A percentile compares a stretch with the other conserved stretches of the same genome.
Conservation (phyloP, 2,113 vertebrate species). For the Crotalus helleri region DNA sequence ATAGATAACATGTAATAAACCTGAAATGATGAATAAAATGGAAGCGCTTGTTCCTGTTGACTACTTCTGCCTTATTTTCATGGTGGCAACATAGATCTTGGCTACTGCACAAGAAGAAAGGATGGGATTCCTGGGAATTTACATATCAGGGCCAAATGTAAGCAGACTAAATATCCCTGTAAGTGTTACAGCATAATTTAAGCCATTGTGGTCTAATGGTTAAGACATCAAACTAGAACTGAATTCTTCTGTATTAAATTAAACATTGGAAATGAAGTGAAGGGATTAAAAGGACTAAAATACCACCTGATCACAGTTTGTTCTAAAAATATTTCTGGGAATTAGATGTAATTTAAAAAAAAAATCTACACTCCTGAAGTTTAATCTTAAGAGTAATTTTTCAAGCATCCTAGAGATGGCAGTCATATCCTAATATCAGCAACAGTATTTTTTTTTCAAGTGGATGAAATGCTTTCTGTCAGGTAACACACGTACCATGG, state of each 20-base stretch:
- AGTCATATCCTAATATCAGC: neutral
- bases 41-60: neutral
- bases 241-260: neutral
- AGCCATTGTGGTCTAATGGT: too few relatives aligned
- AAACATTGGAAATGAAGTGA: neutral
- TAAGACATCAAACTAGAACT: too few relatives aligned
- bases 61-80: neutral
- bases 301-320: neutral
- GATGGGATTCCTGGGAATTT: neutral
- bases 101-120: neutral
- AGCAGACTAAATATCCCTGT: neutral
- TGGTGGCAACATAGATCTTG: neutral
- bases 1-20: neutral
- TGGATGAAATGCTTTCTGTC: neutral
- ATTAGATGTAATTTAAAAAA: neutral
- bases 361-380: neutral
- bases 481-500: neutral
- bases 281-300: constrained; percentile 1
- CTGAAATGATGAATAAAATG: neutral
- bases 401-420: constrained; percentile 2
- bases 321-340: constrained; percentile 20
- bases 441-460: neutral
- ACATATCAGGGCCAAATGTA: neutral
- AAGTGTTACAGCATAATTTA: too few relatives aligned
- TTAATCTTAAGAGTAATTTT: neutral